Conservation (phyloP, 2,888 invertebrate genomes). For the Halictus ligatus region DNA sequence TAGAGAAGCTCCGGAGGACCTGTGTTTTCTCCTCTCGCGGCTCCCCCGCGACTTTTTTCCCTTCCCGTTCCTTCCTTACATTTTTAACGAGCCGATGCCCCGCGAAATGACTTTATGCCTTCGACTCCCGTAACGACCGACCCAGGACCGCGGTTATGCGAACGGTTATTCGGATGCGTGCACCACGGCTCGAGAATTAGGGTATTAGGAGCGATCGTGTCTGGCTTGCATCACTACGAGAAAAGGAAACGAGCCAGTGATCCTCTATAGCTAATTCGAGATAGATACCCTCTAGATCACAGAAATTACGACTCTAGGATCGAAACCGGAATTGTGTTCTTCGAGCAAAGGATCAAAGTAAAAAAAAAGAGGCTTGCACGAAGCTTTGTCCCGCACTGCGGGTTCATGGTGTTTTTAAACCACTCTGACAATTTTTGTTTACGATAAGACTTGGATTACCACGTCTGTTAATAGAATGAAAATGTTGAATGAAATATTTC, state of each 20-base stretch:
- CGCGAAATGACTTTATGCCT: constrained; percentile 31
- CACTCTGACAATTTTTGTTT: too few relatives aligned
- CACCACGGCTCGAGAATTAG: not conserved
- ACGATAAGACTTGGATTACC: too few relatives aligned
- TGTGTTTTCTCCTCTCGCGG: constrained; percentile 22
- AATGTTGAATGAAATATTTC: too few relatives aligned
- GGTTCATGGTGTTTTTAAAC: too few relatives aligned
- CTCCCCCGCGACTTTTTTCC: constrained; percentile 15
- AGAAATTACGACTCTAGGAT: not conserved
- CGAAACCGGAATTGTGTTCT: too few relatives aligned
- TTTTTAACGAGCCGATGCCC: constrained; percentile 30
- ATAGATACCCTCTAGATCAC: too few relatives aligned
- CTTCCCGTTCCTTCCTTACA: constrained; percentile 8
- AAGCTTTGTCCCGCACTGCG: too few relatives aligned
- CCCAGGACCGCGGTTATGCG: not conserved
- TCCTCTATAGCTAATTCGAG: too few relatives aligned
- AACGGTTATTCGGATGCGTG: not conserved
- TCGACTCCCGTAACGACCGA: constrained; percentile 24
- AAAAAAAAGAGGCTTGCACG: too few relatives aligned
- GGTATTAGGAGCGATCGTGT: not conserved
- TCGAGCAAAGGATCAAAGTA: too few relatives aligned
- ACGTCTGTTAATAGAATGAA: too few relatives aligned
- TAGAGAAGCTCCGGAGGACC: constrained; percentile 26
- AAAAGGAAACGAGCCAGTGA: not conserved
- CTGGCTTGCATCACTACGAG: not conserved